Base-by-base conservation (phyloP, 2,113 vertebrate species). In the Catharus minimus region DNA sequence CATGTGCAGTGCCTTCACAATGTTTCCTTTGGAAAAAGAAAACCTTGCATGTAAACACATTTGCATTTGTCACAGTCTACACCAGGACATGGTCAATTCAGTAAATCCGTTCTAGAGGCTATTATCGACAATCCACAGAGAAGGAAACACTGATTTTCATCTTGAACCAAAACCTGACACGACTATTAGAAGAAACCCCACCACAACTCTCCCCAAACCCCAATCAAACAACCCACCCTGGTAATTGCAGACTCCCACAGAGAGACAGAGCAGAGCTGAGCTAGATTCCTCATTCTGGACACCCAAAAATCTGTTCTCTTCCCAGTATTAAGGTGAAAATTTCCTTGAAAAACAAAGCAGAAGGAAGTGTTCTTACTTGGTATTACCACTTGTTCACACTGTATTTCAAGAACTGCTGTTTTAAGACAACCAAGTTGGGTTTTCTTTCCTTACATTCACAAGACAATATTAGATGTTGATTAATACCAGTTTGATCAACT, bases 51-150 rank as follows among this genome's bases (percentile, higher is more conserved):
- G 0, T 39, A 82, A 94, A 81, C 28, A 75, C 44, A 53, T 38
- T 57, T 80, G 53, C 30, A 90, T 92, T 93, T 88, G 43, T 93
- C 88, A 90, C 69, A 92, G 46, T 76, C 83, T 82, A 2, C 27
- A 41, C 0, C 11, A 16, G 38, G 30, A 75, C 58, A 58, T 0
- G 0, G 68, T 65, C 61, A 60, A 92, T 86, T 74, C 53, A 74
- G 49, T 56, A 86, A 89, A 88, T 66, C 69, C 90, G 23, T 81
- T 93, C 82, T 68, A 73, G 57, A 66, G 32, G 33, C 20, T 30
- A 38, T 55, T 43, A 58, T 1, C 47, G 81, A 36, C 76, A 85
- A 82, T 62, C 43, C 50, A 66, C 36, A 69, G 33, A 78, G 69
- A 92, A 68, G 43, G 73, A 86, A 90, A 72, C 65, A 52, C 33